Conservation (phyloP, 2,888 invertebrate genomes). For the Drosophila kokeensis region DNA sequence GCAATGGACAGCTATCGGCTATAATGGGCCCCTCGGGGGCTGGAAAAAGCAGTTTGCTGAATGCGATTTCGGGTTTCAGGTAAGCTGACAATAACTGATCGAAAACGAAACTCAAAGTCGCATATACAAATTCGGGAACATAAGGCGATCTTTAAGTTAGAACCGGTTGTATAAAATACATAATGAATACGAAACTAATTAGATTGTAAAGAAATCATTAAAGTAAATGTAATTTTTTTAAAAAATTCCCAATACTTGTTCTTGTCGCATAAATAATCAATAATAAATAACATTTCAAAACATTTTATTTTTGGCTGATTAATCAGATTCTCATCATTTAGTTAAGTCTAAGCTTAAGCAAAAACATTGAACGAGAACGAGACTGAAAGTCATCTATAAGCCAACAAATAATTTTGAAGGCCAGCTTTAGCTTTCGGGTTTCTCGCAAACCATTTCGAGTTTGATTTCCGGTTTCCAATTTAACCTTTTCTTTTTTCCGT, state of each 20-base stretch:
- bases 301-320: slow-evolving; percentile 9
- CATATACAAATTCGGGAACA: slow-evolving; percentile 10
- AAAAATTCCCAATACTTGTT: neutral
- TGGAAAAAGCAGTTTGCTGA: slow-evolving; percentile 91
- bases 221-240: neutral
- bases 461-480: neutral
- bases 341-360: neutral
- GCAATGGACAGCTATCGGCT: slow-evolving; percentile 88
- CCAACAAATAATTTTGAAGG: slow-evolving; percentile 38
- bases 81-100: slow-evolving; percentile 76
- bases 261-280: neutral
- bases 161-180: slow-evolving; percentile 49
- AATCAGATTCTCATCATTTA: slow-evolving; percentile 38
- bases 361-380: slow-evolving; percentile 10
- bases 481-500: neutral
- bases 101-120: slow-evolving; percentile 14
- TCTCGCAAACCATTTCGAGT: slow-evolving; percentile 1
- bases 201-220: neutral
- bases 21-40: slow-evolving; percentile 90
- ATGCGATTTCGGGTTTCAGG: slow-evolving; percentile 91
- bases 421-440: neutral
- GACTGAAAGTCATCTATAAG: neutral
- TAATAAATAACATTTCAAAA: slow-evolving; percentile 12
- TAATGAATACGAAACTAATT: neutral
- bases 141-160: slow-evolving; percentile 5